Conservation (phyloP, 1,140 invertebrate genomes). For the Cherax quadricarinatus region DNA sequence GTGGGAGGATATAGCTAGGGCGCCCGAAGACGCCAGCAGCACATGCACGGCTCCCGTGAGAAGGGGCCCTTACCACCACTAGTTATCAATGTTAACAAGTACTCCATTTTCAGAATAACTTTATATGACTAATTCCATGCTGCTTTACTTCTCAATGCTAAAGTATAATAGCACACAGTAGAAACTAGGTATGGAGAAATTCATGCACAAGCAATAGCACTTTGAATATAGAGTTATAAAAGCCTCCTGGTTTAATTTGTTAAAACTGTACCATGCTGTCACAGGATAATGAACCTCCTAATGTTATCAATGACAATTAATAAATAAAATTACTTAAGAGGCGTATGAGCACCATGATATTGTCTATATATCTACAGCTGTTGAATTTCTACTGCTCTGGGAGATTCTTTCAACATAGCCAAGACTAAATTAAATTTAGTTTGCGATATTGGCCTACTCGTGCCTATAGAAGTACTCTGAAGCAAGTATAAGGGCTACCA, state of each 20-base stretch:
- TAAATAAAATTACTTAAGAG: neutral
- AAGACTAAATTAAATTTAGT: conserved; percentile 45
- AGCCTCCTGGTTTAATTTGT: conserved; percentile 10
- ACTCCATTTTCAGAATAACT: conserved; percentile 23
- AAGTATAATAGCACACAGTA: conserved; percentile 50
- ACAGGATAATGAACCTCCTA: neutral
- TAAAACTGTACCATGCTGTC: conserved; percentile 32
- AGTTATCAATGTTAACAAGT: conserved; percentile 1
- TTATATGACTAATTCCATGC: conserved; percentile 48
- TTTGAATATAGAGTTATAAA: conserved; percentile 33
- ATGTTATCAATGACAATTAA: neutral
- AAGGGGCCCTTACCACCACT: neutral
- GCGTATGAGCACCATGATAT: conserved; percentile 17
- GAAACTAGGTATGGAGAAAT: conserved; percentile 26
- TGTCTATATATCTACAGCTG: conserved; percentile 48
- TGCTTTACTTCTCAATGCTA: conserved; percentile 38
- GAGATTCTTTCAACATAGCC: conserved; percentile 50
- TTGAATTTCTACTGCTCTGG: conserved; percentile 44
- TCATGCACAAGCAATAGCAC: conserved; percentile 61
- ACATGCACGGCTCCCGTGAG: conserved; percentile 17
- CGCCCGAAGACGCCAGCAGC: neutral
- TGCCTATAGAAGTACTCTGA: conserved; percentile 47
- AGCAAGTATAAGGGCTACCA: conserved; percentile 46
- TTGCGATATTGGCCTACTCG: conserved; percentile 34
- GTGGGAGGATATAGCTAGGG: neutral